A percentile compares a stretch with the other conserved stretches of the same genome.
Evolutionary conservation across 37 sponge, comb jelly and placozoan genomes (phyloP).

Genomic region (Tethya wilhelma): DNA sequence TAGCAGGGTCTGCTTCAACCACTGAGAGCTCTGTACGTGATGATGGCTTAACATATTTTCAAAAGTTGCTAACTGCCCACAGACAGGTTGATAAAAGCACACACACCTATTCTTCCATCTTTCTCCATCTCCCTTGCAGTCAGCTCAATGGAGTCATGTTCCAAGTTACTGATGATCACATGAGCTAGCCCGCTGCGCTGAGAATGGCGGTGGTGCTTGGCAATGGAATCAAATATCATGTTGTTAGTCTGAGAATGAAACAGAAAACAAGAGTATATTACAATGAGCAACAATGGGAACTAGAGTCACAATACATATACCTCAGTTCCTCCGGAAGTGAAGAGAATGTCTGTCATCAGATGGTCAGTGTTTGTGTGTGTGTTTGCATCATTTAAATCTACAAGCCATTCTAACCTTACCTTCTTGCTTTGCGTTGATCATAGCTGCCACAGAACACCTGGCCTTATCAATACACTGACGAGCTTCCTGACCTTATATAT

Average conservation of each 20-base stretch:
- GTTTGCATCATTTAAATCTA: not conserved
- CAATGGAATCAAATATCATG: constrained; percentile 43
- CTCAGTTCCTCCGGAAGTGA: constrained; percentile 91
- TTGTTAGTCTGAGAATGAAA: constrained; percentile 53
- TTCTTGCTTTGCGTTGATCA: constrained; percentile 43
- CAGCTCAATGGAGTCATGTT: constrained; percentile 79
- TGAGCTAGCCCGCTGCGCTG: constrained; percentile 1
- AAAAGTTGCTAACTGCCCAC: too few relatives aligned
- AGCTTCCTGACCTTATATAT: too few relatives aligned
- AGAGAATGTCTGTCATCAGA: constrained; percentile 68
- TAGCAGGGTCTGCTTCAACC: constrained; percentile 15
- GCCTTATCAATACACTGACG: constrained; percentile 47
- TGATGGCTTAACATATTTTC: too few relatives aligned
- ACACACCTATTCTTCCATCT: constrained; percentile 59
- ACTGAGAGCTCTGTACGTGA: constrained; percentile 39
- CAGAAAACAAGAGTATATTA: not conserved
- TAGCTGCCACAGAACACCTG: constrained; percentile 48
- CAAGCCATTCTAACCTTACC: constrained; percentile 13
- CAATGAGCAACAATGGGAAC: not conserved
- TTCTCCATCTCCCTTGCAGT: constrained; percentile 39
- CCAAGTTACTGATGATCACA: constrained; percentile 74
- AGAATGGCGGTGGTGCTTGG: not conserved
- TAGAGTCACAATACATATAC: constrained; percentile 13
- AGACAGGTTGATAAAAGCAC: too few relatives aligned
- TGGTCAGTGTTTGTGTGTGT: not conserved